These are phyloP conservation scores for Akabosia matsudoensis DNA, from an alignment of 1,140 invertebrate genomes.

Conservation along the genomic window DNA sequence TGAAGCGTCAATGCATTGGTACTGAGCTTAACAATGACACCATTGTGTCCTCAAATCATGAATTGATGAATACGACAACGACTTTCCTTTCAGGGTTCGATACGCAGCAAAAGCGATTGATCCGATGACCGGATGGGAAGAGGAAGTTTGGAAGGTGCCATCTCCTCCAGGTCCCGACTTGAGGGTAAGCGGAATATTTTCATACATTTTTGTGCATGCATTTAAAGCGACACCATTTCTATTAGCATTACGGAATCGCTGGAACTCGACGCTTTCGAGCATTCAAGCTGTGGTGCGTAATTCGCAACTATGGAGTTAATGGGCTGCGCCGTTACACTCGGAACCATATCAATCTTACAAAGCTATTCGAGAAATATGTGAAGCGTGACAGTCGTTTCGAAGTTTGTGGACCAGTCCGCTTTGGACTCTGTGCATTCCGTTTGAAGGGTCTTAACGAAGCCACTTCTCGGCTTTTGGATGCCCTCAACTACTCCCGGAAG, in stretches of 20 bases:
- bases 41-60: not conserved
- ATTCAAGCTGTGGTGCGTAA: constrained; percentile 34
- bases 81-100: not conserved
- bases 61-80: not conserved
- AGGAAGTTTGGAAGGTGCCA: not conserved
- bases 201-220: not conserved
- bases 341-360: constrained; percentile 81
- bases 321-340: constrained; percentile 79
- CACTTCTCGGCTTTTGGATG: constrained; percentile 61
- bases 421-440: constrained; percentile 47
- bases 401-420: constrained; percentile 64
- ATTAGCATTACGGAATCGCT: constrained; percentile 27
- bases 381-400: constrained; percentile 75
- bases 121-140: constrained; percentile 20
- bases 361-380: constrained; percentile 75
- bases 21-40: constrained; percentile 8
- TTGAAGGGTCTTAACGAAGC: constrained; percentile 58
- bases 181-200: constrained; percentile 12
- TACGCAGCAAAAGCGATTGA: not conserved
- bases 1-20: constrained; percentile 84
- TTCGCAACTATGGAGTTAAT: constrained; percentile 30
- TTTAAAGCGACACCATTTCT: constrained; percentile 3
- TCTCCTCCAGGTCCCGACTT: constrained; percentile 1
- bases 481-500: constrained; percentile 62
- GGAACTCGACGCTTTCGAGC: constrained; percentile 34